Evolutionary conservation across 2,888 invertebrate genomes (phyloP).

Genomic region (Mesochorus sp.): DNA sequence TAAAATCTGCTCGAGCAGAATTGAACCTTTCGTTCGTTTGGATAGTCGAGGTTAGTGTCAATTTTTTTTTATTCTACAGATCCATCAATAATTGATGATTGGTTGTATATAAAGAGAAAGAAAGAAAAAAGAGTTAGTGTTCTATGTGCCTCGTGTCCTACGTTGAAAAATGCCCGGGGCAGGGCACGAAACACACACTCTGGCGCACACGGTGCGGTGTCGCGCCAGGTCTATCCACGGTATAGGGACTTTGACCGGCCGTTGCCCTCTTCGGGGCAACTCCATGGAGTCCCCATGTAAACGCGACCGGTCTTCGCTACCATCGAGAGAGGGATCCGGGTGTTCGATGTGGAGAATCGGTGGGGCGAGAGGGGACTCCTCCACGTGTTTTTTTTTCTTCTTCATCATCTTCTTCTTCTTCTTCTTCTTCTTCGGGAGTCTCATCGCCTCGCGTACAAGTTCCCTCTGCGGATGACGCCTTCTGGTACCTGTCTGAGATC

Average conservation of each 20-base stretch:
- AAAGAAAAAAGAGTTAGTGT: background rate
- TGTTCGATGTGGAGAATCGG: conserved; percentile 9
- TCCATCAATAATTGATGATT: too few relatives aligned
- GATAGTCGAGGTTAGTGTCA: too few relatives aligned
- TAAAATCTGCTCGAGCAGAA: too few relatives aligned
- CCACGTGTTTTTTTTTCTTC: conserved; percentile 11
- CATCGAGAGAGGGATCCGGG: conserved; percentile 44
- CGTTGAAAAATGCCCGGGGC: conserved; percentile 44
- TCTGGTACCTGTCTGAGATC: conserved; percentile 55
- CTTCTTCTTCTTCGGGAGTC: conserved; percentile 9
- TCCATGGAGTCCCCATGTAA: conserved; percentile 21
- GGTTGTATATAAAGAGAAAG: too few relatives aligned
- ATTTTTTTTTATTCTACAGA: too few relatives aligned
- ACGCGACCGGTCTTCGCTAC: conserved; percentile 59
- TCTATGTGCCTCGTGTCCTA: background rate
- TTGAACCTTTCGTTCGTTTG: too few relatives aligned
- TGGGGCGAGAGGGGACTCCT: background rate
- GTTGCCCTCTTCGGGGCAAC: conserved; percentile 76
- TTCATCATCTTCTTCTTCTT: conserved; percentile 30
- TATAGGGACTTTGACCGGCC: conserved; percentile 82
- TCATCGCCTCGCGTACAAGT: background rate
- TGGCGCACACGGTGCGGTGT: conserved; percentile 20
- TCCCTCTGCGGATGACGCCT: conserved; percentile 36
- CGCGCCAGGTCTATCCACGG: conserved; percentile 49
- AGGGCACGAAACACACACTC: conserved; percentile 33